Evolutionary conservation across 2,888 invertebrate genomes (phyloP), one percentile per base, ranked within the genome.

Genomic region (Nemotelus nigrinus): DNA sequence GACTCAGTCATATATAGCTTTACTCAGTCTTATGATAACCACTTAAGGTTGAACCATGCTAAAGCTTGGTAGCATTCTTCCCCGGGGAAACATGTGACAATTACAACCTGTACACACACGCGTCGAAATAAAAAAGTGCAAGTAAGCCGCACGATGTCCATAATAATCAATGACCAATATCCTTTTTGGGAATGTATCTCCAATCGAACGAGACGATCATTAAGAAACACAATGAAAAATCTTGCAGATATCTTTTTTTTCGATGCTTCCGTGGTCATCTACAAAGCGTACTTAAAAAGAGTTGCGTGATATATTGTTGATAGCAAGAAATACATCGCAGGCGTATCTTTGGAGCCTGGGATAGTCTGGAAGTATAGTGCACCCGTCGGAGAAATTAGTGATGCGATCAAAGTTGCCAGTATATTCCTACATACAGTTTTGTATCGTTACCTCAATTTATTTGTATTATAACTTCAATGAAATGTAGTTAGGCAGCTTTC

Each of bases 141-240:
- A 72, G 72, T 72, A 72, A 70, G 60, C 45, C 53, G 53, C 60
- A 58, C 60, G 58, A 72, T 60, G 60, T 72, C 72, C 72, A 72
- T 72, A 72, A 58, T n/a, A 72, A 72, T 72, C 72, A 60, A 7
- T 60, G 25, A 50, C 45, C 60, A 48, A 43, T 71, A 39, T 58
- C 72, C 72, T 58, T 72, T 72, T 71, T 60, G 58, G 72, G 72
- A 6, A 65, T 45, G 65, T 65, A 45, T 4, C 4, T 10, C n/a
- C 10, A 39, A n/a, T 8, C 65, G 39, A 65, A 44, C 44, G 8
- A 7, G 41, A 60, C 41, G 4, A 39, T 60, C 39, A 60, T 60
- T 60, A 60, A 60, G 60, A 41, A 43, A 60, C 60, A 60, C 41
- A 60, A 60, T 2, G 60, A 60, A 60, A 58, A n/a, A 41, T 60